Conservation (phyloP, 2,797 vertebrate genomes). For the Sciurus vulgaris region DNA sequence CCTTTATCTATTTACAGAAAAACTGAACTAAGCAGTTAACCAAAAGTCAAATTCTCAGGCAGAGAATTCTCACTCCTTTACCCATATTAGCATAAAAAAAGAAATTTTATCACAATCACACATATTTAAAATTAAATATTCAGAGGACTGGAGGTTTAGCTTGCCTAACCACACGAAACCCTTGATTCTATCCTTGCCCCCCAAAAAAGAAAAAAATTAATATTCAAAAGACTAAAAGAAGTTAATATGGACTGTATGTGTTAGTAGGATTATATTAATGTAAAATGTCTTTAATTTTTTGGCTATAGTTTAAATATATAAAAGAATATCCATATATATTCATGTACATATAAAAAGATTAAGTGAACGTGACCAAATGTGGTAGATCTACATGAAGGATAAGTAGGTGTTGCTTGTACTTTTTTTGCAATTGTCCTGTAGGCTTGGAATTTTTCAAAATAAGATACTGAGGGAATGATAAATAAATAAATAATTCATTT, state of each 20-base stretch:
- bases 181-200: not conserved
- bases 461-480: not conserved
- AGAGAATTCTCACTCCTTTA: not conserved
- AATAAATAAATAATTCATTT: not conserved
- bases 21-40: not conserved
- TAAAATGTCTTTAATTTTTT: slow-evolving; percentile 49
- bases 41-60: slow-evolving; percentile 26
- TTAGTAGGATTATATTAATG: slow-evolving; percentile 1
- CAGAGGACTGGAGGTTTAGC: not conserved
- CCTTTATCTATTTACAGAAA: not conserved
- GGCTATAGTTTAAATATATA: not conserved
- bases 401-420: not conserved
- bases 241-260: not conserved
- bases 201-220: not conserved
- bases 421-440: slow-evolving; percentile 2
- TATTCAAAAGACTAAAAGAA: slow-evolving; percentile 17
- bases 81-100: slow-evolving; percentile 28
- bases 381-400: not conserved
- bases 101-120: not conserved
- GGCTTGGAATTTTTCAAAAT: slow-evolving; percentile 26
- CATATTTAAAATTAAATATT: slow-evolving; percentile 47
- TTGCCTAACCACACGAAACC: not conserved
- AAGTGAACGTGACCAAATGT: not conserved
- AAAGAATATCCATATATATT: not conserved
- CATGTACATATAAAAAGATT: not conserved